Evolutionary conservation across 2,113 vertebrate species (phyloP).

Genomic region (Periophthalmus modestus): DNA sequence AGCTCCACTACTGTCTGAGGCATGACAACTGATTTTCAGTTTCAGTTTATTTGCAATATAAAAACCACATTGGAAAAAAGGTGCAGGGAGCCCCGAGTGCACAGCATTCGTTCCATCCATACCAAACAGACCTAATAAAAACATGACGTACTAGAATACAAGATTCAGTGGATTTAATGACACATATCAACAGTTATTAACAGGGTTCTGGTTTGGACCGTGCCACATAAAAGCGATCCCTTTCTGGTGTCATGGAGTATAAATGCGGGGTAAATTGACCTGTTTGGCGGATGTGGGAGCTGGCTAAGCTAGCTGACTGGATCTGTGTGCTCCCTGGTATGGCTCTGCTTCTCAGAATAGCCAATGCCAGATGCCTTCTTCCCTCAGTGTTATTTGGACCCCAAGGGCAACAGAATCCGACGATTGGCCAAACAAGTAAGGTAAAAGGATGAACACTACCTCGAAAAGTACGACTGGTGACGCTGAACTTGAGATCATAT

Average conservation of each 20-base stretch:
- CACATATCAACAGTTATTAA: background rate
- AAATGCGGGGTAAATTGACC: slow-evolving; percentile 46
- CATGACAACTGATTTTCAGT: background rate
- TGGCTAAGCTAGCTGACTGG: slow-evolving; percentile 32
- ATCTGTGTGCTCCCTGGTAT: slow-evolving; percentile 66
- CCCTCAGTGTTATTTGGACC: slow-evolving; percentile 77
- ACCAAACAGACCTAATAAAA: too few species aligned
- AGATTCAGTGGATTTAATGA: background rate
- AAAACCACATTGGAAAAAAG: too few species aligned
- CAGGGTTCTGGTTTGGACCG: background rate
- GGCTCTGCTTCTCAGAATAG: slow-evolving; percentile 80
- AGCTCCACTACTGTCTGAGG: background rate
- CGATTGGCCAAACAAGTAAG: slow-evolving; percentile 28
- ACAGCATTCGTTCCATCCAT: too few species aligned
- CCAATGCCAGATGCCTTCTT: slow-evolving; percentile 74
- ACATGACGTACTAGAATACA: background rate
- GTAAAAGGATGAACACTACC: slow-evolving; percentile 17
- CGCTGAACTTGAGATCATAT: background rate
- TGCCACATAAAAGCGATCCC: background rate
- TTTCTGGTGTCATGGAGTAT: background rate
- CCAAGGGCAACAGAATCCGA: slow-evolving; percentile 75
- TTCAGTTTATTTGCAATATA: too few species aligned
- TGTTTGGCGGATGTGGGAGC: slow-evolving; percentile 43
- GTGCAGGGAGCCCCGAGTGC: too few species aligned
- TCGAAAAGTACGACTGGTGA: background rate